These are phyloP conservation scores for Dasysyrphus albostriatus DNA, from an alignment of 2,888 invertebrate genomes.

Conservation along the genomic window DNA sequence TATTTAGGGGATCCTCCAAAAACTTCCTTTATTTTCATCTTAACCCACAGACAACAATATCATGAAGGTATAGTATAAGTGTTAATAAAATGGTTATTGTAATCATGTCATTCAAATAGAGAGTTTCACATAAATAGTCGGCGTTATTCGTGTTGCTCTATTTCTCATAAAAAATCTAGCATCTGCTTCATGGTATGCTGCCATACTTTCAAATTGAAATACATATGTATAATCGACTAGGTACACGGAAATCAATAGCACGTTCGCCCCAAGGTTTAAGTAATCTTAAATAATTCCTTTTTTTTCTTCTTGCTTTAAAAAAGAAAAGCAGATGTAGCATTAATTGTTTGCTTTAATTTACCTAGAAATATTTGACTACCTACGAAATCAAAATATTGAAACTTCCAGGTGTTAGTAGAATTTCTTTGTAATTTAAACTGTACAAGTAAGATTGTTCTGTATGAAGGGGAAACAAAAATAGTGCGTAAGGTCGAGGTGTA, in stretches of 20 bases:
- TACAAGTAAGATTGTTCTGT: neutral
- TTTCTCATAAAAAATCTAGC: slow-evolving; percentile 13
- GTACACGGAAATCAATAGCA: slow-evolving; percentile 58
- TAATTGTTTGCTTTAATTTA: slow-evolving; percentile 15
- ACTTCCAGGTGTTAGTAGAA: slow-evolving; percentile 19
- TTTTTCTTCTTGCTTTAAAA: neutral
- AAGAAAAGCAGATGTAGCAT: slow-evolving; percentile 15
- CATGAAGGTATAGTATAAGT: too few relatives aligned
- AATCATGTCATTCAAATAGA: neutral
- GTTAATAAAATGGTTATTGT: too few relatives aligned
- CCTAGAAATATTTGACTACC: slow-evolving; percentile 27
- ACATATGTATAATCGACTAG: neutral
- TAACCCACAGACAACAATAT: too few relatives aligned
- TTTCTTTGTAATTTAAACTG: slow-evolving; percentile 15
- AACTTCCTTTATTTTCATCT: too few relatives aligned
- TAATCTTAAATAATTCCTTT: slow-evolving; percentile 3
- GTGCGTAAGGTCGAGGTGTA: slow-evolving; percentile 2
- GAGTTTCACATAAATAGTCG: neutral
- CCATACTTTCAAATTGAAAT: slow-evolving; percentile 31
- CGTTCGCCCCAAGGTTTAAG: slow-evolving; percentile 3
- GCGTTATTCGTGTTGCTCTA: neutral
- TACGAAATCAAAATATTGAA: slow-evolving; percentile 4
- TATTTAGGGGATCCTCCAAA: too few relatives aligned
- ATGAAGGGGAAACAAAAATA: slow-evolving; percentile 7
- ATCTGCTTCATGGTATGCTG: slow-evolving; percentile 50